Base-by-base conservation (phyloP, 2,797 vertebrate genomes). In the Cynopterus sphinx region DNA sequence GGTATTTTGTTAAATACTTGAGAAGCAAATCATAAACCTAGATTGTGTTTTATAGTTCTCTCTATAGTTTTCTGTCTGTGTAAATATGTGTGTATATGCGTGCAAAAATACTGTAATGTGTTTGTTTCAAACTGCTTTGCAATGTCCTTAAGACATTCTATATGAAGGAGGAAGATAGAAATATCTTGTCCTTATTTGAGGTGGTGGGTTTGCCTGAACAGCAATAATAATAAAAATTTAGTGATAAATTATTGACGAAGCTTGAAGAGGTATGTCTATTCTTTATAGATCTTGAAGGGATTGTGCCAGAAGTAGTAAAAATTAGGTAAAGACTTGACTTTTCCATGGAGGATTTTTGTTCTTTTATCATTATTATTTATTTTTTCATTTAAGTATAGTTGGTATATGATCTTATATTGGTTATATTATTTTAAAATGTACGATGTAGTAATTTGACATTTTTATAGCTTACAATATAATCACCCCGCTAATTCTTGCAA, bases 131-230 rank as follows among this genome's bases (percentile, higher is more conserved):
- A 85, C 55, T 94, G 51, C 46, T 95, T 77, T 95, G 36, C 4
- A 9, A 88, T 67, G 57, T 57, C 53, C 46, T 73, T 82, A 95
- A 59, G 84, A 75, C n/a, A 92, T 61, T 82, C 1, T 53, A 9
- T 83, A 59, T 89, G 59, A 94, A 95, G 63, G 43, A 87, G 59
- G 49, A 91, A 79, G 59, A 36, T 31, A 92, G 43, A 92, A 94
- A 49, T 96, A 93, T 75, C 70, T 97, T 96, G 39, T 83, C 90
- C 41, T 95, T 63, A 59, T 92, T 92, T 92, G 88, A 93, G 78
- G 65, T 79, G 46, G 74, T 95, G 39, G 33, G 28, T 91, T 87
- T 95, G 41, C 28, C 21, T 92, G 12, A 95, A 21, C 5, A 92
- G 21, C 71, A 96, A 17, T 51, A 87, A 68, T 90, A 90, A 83